Evolutionary conservation across 2,888 invertebrate genomes (phyloP), one percentile per base, ranked within the genome.

Genomic region (Podotricha telesiphe): DNA sequence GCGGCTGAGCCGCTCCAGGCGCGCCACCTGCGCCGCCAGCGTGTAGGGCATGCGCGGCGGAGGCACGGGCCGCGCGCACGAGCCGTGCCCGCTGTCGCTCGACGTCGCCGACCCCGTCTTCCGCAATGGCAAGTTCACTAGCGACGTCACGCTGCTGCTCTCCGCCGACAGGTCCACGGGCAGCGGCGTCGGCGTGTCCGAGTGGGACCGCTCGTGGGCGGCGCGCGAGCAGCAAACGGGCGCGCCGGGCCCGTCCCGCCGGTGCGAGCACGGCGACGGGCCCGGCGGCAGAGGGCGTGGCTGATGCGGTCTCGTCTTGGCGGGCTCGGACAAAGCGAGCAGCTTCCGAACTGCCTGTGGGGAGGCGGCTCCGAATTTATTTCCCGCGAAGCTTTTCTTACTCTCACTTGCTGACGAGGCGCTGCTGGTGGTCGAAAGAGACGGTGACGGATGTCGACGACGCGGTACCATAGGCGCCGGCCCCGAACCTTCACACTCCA

Each of bases 311-410:
- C 97, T 94, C 11, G 98, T 97, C 88, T 98, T 98, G 64, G 95
- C 96, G 15, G 96, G 96, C 83, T 98, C 97, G 13, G 98, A 97
- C 40, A 99, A 94, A 8, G 99, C 96, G 77, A 99, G 93, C 85
- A 99, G 95, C 87, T 99, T 99, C 79, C 98, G 95, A 19, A 99
- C 98, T 10, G 99, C 98, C 88, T 99, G 99, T 20, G 99, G 99
- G 15, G 99, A 99, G 50, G 98, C 98, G 50, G 99, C 96, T 75
- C 98, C 96, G 80, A 96, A 96, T 84, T 96, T 96, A 75, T 95
- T 95, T 0, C 95, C 94, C 0, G 91, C 93, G 77, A 93, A 93
- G 74, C 93, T 92, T 76, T 94, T 94, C 80, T 94, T 93, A 68
- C 96, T 95, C 83, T 96, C 97, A 80, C 96, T 96, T 55, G 97